Evolutionary conservation across 2,113 vertebrate genomes (phyloP).

Genomic region (Bubalus kerabau): DNA sequence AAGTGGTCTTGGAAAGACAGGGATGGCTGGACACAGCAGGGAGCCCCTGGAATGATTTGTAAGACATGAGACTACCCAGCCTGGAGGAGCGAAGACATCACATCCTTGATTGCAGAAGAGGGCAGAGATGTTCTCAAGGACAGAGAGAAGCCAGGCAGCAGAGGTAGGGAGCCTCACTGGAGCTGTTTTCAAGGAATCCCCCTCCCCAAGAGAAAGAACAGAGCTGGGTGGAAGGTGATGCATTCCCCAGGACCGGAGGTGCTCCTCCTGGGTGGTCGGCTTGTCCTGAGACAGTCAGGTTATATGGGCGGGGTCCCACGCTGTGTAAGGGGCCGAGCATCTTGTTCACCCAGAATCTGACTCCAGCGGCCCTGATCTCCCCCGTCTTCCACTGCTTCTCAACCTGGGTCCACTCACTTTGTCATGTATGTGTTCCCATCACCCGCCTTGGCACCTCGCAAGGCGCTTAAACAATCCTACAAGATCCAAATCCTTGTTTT

Average conservation of each 20-base stretch:
- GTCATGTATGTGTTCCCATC: neutral
- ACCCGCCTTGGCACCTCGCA: accelerated
- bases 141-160: neutral
- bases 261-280: neutral
- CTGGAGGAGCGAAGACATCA: neutral
- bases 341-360: neutral
- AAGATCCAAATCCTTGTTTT: neutral
- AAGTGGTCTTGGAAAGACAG: neutral
- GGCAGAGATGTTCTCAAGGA: neutral
- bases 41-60: neutral
- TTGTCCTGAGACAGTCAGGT: neutral
- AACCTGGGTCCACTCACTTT: neutral
- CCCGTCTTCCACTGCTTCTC: neutral
- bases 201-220: neutral
- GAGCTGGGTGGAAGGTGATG: neutral
- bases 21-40: neutral
- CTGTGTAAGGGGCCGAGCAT: accelerated
- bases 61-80: neutral
- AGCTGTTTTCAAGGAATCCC: neutral
- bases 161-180: neutral
- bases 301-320: neutral
- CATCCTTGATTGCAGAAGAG: neutral
- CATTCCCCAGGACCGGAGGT: neutral
- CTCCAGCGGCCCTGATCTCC: neutral
- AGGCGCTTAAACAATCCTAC: neutral